A percentile compares a stretch with the other conserved stretches of the same genome.
Conservation (phyloP, 2,888 invertebrate species). For the Shargacucullia verbasci region DNA sequence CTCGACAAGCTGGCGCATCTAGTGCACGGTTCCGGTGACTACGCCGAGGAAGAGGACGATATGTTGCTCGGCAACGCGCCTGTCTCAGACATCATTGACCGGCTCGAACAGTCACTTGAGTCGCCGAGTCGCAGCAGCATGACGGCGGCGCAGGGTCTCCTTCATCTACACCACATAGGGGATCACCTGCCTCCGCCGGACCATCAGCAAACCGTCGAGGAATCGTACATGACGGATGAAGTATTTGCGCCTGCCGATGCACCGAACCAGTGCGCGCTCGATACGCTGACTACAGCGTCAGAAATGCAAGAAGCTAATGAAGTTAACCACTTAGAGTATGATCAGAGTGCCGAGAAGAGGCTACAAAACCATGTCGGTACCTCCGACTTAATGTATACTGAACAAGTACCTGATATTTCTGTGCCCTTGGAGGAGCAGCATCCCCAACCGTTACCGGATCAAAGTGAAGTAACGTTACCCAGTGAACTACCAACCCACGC, state of each 20-base stretch:
- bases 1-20: conserved; percentile 82
- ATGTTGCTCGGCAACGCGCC: conserved; percentile 83
- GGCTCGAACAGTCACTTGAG: conserved; percentile 90
- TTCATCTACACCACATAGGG: conserved; percentile 81
- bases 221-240: conserved; percentile 77
- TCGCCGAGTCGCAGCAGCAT: conserved; percentile 83
- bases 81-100: conserved; percentile 90
- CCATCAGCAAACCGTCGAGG: conserved; percentile 77
- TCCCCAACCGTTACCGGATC: conserved; percentile 65
- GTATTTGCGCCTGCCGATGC: conserved; percentile 68
- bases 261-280: conserved; percentile 68
- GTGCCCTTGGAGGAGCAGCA: conserved; percentile 65
- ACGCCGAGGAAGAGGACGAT: conserved; percentile 84
- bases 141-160: conserved; percentile 81
- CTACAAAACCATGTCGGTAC: conserved; percentile 67
- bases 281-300: conserved; percentile 64
- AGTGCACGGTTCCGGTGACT: conserved; percentile 79
- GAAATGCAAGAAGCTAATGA: conserved; percentile 66
- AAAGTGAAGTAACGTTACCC: conserved; percentile 65
- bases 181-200: conserved; percentile 73
- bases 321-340: conserved; percentile 72
- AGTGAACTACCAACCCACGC: conserved; percentile 53
- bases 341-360: conserved; percentile 72
- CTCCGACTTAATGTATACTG: conserved; percentile 70
- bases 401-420: conserved; percentile 75